Evolutionary conservation across 1,140 invertebrate species (phyloP), one percentile per base, ranked within the genome.

Genomic region (Zaprionus tsacasi): DNA sequence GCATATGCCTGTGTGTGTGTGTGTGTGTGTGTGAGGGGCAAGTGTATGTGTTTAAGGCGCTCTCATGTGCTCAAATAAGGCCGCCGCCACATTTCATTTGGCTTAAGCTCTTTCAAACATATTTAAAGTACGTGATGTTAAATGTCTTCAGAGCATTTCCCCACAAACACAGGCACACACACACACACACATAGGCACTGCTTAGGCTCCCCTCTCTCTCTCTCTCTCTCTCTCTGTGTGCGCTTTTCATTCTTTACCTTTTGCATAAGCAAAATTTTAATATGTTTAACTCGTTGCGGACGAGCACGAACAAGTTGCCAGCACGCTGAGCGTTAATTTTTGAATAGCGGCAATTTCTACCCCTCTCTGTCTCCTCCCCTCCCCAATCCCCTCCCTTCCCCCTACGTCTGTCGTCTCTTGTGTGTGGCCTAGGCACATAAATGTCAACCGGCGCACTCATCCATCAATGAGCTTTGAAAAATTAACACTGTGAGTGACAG

Each of bases 391-490:
- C 6, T 1, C 12, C 25, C 11, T 65, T 69, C 64, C 82, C 54
- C 69, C 70, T 33, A 21, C 48, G 38, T n/a, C 17, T n/a, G 43
- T 21, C 35, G 56, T 55, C 52, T 15, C 52, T 40, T 43, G 52
- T 43, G 56, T 66, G 52, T 55, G 55, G 38, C 50, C 82, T 78
- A 69, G 63, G 85, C 75, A 88, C 83, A 88, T 86, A 88, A 88
- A 88, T 88, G 83, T 87, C 85, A 87, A 82, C 77, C 72, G 80
- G 55, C 79, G 66, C 74, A 75, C 83, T 87, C 83, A 87, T 87
- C 83, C 83, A 87, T 87, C 83, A 87, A 87, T 87, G 83, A 88
- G 80, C 80, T 80, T 82, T 87, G 83, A 87, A 87, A 87, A 87
- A 87, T 87, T 88, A 87, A 83, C 83, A 75, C 83, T 78, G 70